Percentiles rank a stretch among this genome's conserved stretches.
These are phyloP conservation scores for Phrynosoma blainvillii DNA, from an alignment of 2,113 vertebrate species.

Conservation along the genomic window DNA sequence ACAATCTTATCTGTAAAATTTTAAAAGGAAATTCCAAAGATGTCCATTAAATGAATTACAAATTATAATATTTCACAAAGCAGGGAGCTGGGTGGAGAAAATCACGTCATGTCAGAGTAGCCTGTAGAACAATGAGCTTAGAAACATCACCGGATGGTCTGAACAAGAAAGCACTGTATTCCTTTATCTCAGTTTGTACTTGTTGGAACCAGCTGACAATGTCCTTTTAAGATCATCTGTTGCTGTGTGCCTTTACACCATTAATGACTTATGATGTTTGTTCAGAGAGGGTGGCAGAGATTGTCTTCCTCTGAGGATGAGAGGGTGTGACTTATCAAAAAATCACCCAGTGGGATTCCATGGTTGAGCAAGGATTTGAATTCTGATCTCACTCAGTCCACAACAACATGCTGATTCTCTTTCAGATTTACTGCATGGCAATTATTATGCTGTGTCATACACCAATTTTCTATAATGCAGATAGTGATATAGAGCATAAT, in stretches of 20 bases:
- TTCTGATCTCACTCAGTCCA: no score
- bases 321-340: no score
- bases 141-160: background rate
- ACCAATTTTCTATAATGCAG: background rate
- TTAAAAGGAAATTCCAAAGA: conserved; percentile 5
- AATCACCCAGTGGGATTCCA: no score
- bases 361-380: no score
- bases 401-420: no score
- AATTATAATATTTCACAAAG: background rate
- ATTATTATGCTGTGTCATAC: background rate
- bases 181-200: background rate
- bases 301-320: no score
- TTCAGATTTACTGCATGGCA: no score
- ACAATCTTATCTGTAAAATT: conserved; percentile 78
- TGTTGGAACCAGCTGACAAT: background rate
- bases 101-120: background rate
- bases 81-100: background rate
- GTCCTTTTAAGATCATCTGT: background rate
- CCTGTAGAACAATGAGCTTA: background rate
- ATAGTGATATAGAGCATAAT: background rate
- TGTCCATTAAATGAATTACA: background rate
- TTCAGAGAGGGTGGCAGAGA: no score
- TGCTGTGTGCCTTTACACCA: no score
- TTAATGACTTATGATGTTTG: no score
- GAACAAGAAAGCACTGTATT: background rate